A percentile compares a stretch with the other conserved stretches of the same genome.
phyloP scores from a whole-genome alignment of 2,797 vertebrate species.

The Rhynchonycteris naso region DNA sequence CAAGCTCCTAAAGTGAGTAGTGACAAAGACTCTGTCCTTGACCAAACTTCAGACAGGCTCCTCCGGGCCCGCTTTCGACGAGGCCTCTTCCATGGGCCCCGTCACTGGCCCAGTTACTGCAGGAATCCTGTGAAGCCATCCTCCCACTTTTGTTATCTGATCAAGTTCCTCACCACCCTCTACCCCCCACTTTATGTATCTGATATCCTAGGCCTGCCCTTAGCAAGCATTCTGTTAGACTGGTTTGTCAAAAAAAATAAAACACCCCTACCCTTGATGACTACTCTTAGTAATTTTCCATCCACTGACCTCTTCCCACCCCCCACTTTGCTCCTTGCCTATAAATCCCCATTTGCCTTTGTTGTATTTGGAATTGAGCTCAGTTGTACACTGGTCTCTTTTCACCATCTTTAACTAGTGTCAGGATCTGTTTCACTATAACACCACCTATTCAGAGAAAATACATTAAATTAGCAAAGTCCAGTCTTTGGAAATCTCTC shows the following conservation, averaged over 20 bases:
- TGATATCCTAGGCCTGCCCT: not conserved
- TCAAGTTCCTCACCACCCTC: not conserved
- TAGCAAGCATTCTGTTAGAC: not conserved
- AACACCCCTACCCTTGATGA: not conserved
- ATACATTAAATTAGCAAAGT: constrained; percentile 49
- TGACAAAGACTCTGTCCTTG: not conserved
- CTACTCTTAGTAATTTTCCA: not conserved
- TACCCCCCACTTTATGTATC: not conserved
- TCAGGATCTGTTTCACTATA: not conserved
- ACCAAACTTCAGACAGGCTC: not conserved
- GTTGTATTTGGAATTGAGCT: not conserved
- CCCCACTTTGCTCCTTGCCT: not conserved
- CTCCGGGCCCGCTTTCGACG: not conserved
- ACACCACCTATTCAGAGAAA: not conserved
- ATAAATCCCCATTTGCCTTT: not conserved
- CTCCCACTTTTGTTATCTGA: not conserved
- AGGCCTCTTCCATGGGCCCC: not conserved
- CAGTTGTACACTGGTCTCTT: not conserved
- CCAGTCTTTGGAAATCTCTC: not conserved
- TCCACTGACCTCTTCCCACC: not conserved
- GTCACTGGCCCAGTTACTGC: not conserved
- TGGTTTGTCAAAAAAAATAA: not conserved
- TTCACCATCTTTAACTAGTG: not conserved
- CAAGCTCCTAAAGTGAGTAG: not conserved
- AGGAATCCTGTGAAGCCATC: not conserved